phyloP scores from a whole-genome alignment of 1,140 invertebrate genomes.

The Macrotrachela quadricornifera region DNA sequence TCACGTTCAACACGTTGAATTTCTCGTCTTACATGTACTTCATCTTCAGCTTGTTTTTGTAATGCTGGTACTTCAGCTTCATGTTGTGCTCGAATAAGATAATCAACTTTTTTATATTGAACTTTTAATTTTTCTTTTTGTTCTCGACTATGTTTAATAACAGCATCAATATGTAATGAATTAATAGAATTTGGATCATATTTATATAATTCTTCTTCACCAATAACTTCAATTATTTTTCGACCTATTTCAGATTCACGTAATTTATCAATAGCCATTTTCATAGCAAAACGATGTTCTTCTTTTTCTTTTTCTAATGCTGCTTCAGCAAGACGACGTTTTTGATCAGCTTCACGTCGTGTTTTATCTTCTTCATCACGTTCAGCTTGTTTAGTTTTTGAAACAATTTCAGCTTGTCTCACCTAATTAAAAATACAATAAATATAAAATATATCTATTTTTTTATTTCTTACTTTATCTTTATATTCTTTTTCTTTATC shows the following conservation, averaged over 20 bases:
- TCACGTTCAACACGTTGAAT: conserved; percentile 58
- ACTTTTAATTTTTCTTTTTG: conserved; percentile 42
- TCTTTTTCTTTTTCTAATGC: conserved; percentile 42
- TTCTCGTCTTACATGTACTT: conserved; percentile 45
- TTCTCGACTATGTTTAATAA: not conserved
- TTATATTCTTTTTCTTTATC: conserved; percentile 66
- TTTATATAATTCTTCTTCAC: no score
- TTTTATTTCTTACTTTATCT: conserved; percentile 21
- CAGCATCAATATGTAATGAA: no score
- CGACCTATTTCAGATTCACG: not conserved
- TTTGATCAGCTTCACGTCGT: not conserved
- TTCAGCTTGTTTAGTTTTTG: not conserved
- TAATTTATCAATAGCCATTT: not conserved
- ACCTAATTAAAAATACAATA: not conserved
- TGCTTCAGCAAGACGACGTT: conserved; percentile 51
- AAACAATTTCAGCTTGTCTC: not conserved
- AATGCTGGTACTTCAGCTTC: conserved; percentile 75
- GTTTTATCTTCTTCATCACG: not conserved
- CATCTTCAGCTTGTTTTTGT: conserved; percentile 59
- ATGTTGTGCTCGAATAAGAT: conserved; percentile 73
- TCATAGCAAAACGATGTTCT: not conserved
- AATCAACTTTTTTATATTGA: conserved; percentile 53
- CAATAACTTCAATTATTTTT: no score
- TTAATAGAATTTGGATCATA: no score
- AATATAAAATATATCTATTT: no score